phyloP scores from a whole-genome alignment of 2,113 vertebrate species.

The Carassius gibelio region DNA sequence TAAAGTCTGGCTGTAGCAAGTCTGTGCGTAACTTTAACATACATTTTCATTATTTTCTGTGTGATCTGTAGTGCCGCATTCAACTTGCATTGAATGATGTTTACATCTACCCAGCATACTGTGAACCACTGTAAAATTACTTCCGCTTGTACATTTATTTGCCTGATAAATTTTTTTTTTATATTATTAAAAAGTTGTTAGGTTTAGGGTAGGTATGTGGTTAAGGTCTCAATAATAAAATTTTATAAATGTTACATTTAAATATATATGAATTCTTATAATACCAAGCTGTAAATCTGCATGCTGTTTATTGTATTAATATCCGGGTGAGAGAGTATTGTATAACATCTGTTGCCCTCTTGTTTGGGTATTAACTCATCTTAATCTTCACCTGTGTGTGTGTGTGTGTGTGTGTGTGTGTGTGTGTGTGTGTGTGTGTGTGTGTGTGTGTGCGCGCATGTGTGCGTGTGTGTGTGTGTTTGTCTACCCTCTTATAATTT shows the following conservation, averaged over 20 bases:
- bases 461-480: background rate
- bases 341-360: constrained; percentile 1
- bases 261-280: background rate
- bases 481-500: background rate
- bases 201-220: background rate
- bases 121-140: background rate
- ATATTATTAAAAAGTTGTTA: background rate
- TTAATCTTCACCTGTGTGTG: constrained; percentile 12
- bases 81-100: background rate
- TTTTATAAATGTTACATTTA: background rate
- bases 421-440: background rate
- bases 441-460: background rate
- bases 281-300: background rate
- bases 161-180: constrained; percentile 8
- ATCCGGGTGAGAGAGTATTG: constrained; percentile 2
- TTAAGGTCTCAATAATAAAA: background rate
- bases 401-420: background rate
- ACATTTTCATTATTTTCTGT: background rate
- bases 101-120: background rate
- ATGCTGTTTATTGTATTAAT: background rate
- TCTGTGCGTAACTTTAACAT: background rate
- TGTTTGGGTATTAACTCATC: background rate
- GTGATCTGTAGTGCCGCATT: background rate
- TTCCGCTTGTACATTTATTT: background rate
- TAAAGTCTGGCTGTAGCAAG: background rate